Evolutionary conservation across 2,888 invertebrate species (phyloP), one percentile per base, ranked within the genome.

Genomic region (Amaurobius ferox): DNA sequence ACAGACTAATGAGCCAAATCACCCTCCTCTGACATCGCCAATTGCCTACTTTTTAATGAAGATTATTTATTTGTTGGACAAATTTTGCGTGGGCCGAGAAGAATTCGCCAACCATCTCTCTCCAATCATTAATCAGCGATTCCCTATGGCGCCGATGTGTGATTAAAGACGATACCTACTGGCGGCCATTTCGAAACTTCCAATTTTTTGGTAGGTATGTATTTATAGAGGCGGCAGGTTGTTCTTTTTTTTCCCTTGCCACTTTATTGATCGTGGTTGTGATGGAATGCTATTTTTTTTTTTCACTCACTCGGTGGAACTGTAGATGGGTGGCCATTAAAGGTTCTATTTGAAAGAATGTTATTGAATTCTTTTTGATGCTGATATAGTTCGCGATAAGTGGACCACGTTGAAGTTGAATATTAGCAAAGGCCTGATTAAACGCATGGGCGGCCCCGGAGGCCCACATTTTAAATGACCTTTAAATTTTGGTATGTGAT

Each of bases 241-340:
- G 6, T 44, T 44, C 16, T 44, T 44, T 44, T 44, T 16, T 2
- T 35, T 11, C 11, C 11, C 35, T 35, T 44, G 44, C 44, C n/a
- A 16, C n/a, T n/a, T 44, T 44, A 44, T 44, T 44, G 44, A 44
- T 44, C 44, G 44, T 44, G n/a, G 44, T 44, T 44, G n/a, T n/a
- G 2, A 16, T 2, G 44, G 44, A 44, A 44, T 44, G 44, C 16
- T 2, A 44, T 16, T 44, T 44, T 44, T 16, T 7, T 44, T 35
- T 44, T 16, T 44, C 16, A 44, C n/a, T 16, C 11, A 16, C n/a
- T 44, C 16, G 35, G 35, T 16, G 44, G 6, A 44, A 9, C n/a
- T 44, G 44, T 44, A 44, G 44, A 44, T 44, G 44, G 44, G 44
- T 44, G 44, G 44, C 44, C 44, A 44, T 44, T 44, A 44, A 16